Evolutionary conservation across 1,140 invertebrate species (phyloP).

Genomic region (Leguminivora glycinivorella): DNA sequence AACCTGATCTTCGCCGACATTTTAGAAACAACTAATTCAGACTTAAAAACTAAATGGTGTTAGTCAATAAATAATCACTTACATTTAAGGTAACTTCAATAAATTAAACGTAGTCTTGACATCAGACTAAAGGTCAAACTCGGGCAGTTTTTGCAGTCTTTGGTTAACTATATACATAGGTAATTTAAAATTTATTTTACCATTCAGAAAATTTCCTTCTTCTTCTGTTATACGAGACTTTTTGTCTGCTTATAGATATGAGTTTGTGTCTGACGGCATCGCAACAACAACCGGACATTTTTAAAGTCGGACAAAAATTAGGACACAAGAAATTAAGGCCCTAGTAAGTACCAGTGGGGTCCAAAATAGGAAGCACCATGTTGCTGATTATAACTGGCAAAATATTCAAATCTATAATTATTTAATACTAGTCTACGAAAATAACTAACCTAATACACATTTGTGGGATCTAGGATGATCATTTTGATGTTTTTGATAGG

Average conservation of each 20-base stretch:
- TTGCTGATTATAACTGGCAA: slow-evolving; percentile 27
- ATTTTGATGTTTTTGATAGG: slow-evolving; percentile 45
- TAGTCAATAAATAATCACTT: slow-evolving; percentile 75
- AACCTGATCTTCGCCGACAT: slow-evolving; percentile 1
- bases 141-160: slow-evolving; percentile 68
- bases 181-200: slow-evolving; percentile 47
- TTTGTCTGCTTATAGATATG: slow-evolving; percentile 64
- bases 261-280: slow-evolving; percentile 60
- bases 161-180: slow-evolving; percentile 65
- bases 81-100: slow-evolving; percentile 73
- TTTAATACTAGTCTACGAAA: background rate
- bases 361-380: slow-evolving; percentile 56
- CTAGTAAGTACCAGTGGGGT: slow-evolving; percentile 64
- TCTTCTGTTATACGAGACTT: slow-evolving; percentile 65
- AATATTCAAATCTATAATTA: slow-evolving; percentile 8
- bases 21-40: slow-evolving; percentile 5
- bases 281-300: slow-evolving; percentile 40
- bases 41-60: slow-evolving; percentile 43
- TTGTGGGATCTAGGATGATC: slow-evolving; percentile 64
- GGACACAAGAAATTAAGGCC: slow-evolving; percentile 40
- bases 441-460: slow-evolving; percentile 63
- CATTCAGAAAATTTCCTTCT: slow-evolving; percentile 55
- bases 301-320: slow-evolving; percentile 31
- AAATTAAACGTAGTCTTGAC: slow-evolving; percentile 58
- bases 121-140: slow-evolving; percentile 42